Conservation (phyloP, 2,797 vertebrate genomes). For the Galago senegalensis region DNA sequence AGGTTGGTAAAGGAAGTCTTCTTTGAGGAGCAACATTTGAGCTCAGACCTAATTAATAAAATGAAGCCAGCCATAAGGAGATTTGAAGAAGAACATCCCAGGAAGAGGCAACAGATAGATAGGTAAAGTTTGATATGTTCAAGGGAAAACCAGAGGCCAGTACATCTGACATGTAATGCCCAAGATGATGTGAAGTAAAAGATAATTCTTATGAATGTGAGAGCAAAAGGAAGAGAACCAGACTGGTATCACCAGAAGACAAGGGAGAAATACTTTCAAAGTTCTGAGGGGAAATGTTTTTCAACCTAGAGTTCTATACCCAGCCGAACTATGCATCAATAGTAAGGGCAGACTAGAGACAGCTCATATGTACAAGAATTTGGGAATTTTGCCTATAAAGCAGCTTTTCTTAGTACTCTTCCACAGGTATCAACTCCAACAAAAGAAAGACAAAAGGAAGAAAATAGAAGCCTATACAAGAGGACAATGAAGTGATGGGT, state of each 20-base stretch:
- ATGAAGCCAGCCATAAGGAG: neutral
- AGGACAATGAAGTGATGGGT: neutral
- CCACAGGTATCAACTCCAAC: neutral
- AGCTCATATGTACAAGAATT: neutral
- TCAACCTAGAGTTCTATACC: neutral
- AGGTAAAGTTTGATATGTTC: neutral
- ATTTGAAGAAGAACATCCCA: neutral
- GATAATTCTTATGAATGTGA: neutral
- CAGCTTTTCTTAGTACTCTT: neutral
- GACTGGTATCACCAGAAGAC: neutral
- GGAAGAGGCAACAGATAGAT: neutral
- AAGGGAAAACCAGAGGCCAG: neutral
- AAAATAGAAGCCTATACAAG: neutral
- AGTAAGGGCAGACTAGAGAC: neutral
- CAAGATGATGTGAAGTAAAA: neutral
- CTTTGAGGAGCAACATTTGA: neutral
- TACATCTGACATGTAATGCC: too few relatives aligned
- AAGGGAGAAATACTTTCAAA: neutral
- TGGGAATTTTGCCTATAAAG: neutral
- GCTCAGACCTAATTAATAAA: neutral
- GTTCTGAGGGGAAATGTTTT: neutral
- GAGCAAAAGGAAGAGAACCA: neutral
- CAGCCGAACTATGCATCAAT: neutral
- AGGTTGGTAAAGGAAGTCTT: neutral
- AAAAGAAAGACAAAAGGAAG: neutral